Conservation (phyloP, 2,888 invertebrate genomes). For the Aphidoletes aphidimyza region DNA sequence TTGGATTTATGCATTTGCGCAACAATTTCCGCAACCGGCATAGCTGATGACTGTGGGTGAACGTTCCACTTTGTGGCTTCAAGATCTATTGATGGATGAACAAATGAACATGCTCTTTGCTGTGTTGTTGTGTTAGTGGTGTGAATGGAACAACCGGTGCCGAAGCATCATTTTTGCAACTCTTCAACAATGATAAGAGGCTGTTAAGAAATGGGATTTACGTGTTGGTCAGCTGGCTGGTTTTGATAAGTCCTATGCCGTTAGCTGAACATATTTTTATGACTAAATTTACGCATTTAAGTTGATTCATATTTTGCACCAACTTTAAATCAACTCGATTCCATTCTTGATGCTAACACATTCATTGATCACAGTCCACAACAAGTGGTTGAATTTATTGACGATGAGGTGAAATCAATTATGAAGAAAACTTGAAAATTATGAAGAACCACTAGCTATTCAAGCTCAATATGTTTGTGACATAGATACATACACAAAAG, state of each 20-base stretch:
- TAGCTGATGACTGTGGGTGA: constrained; percentile 98
- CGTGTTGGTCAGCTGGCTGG: constrained; percentile 89
- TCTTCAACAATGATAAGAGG: constrained; percentile 88
- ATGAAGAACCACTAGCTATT: too few species aligned
- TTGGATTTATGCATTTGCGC: constrained; percentile 98
- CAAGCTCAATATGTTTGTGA: too few species aligned
- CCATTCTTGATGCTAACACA: constrained; percentile 83
- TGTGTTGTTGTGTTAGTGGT: constrained; percentile 87
- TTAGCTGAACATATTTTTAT: constrained; percentile 98
- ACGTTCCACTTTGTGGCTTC: constrained; percentile 93
- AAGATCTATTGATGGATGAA: constrained; percentile 95
- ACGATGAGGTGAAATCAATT: constrained; percentile 84
- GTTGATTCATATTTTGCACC: constrained; percentile 84
- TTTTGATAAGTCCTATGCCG: constrained; percentile 83
- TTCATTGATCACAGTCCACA: constrained; percentile 91
- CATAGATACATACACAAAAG: too few species aligned
- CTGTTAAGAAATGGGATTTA: constrained; percentile 85
- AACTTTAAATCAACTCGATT: constrained; percentile 79
- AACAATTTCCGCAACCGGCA: too few species aligned
- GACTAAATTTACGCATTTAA: constrained; percentile 89
- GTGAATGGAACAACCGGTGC: constrained; percentile 99
- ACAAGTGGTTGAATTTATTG: constrained; percentile 87
- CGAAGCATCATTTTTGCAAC: constrained; percentile 94
- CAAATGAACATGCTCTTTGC: constrained; percentile 71
- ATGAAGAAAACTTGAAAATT: constrained; percentile 73